phyloP scores from a whole-genome alignment of 2,113 vertebrate species.

The Brachyhypopomus occidentalis region DNA sequence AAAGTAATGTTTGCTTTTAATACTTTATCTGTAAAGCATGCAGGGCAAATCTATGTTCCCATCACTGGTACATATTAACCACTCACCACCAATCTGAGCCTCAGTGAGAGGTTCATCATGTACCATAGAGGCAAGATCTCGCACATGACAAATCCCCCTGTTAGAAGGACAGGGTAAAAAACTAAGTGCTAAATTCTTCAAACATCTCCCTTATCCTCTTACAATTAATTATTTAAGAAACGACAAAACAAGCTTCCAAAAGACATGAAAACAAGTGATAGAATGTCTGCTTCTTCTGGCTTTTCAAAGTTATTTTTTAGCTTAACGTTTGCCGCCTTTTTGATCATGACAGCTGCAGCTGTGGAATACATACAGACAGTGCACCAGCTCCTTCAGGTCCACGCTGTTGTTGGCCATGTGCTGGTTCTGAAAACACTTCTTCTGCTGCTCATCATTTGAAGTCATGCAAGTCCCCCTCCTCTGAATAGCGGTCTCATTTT shows the following conservation, averaged over 20 bases:
- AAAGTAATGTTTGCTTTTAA: too few species aligned
- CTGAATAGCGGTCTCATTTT: background rate
- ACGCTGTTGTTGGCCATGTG: background rate
- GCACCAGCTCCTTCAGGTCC: background rate
- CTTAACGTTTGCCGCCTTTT: too few species aligned
- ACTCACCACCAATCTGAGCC: conserved; percentile 27
- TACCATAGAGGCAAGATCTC: background rate
- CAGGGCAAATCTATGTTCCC: background rate
- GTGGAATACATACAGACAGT: background rate
- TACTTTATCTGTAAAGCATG: too few species aligned
- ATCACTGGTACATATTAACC: background rate
- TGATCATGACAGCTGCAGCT: too few species aligned
- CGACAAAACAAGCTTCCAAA: too few species aligned
- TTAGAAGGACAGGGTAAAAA: background rate
- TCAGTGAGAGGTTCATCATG: conserved; percentile 14
- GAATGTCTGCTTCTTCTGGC: too few species aligned
- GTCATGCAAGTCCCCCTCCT: too few species aligned
- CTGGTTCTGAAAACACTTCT: background rate
- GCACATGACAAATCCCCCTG: background rate
- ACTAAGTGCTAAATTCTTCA: background rate
- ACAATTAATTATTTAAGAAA: too few species aligned
- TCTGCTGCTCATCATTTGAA: background rate
- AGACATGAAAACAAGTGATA: too few species aligned
- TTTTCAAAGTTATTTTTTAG: too few species aligned
- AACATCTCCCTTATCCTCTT: too few species aligned